Base-by-base conservation (phyloP, 2,888 invertebrate genomes). In the Synergus umbraculus region DNA sequence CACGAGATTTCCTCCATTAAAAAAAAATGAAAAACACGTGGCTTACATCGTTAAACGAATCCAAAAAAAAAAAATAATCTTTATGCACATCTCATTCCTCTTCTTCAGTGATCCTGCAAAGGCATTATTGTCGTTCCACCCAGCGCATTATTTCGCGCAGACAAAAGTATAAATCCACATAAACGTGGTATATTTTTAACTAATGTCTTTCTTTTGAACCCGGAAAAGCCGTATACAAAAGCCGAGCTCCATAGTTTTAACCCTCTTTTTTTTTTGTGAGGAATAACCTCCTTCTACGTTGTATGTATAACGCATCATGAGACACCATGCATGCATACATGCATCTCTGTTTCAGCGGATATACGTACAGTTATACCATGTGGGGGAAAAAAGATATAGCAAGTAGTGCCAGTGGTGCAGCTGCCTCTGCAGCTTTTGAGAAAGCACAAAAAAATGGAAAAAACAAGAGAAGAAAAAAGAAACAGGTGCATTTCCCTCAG, bases 321-420 rank as follows among this genome's bases (percentile, higher is more conserved):
- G 41, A 54, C 37, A 73, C 73, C 49, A 54, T 73, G 37, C 18
- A 73, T 73, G 54, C 73, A 73, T 73, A 73, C 54, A 73, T 54
- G 54, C 18, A 73, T 54, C 37, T 54, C 54, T n/a, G n/a, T 73
- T 73, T 18, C 73, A 15, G n/a, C 9, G 22, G 65, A 77, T 77
- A 64, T 65, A 77, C 77, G 49, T 65, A 37, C 49, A 37, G 65
- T 64, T 76, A 37, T 64, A 22, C 9, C 8, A 76, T 43, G 54
- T 58, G 9, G 63, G 49, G 7, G 29, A 12, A 18, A 18, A 22
- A 15, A 15, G 44, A 41, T 29, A 64, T 41, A 60, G 41, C 37
- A 43, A 79, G 77, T 79, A 77, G 78, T 67, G 82, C 77, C 78
- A 79, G 18, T n/a, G 76, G 65, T 64, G 77, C 67, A 67, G 66